Evolutionary conservation across 2,113 vertebrate species (phyloP), one percentile per base, ranked within the genome.

Genomic region (Sphyrna mokarran): DNA sequence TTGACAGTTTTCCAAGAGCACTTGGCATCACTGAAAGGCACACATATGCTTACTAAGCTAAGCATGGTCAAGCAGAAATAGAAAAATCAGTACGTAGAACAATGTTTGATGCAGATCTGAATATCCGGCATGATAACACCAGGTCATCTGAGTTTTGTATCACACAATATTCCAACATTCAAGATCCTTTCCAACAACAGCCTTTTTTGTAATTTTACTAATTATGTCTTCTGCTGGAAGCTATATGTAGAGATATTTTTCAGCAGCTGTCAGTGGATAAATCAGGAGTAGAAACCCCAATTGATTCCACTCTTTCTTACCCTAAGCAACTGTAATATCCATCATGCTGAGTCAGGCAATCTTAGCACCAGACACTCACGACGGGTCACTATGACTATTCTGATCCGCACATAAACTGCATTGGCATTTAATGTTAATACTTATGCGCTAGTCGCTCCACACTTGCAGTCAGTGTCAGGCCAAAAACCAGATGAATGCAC

Each of bases 1-100:
- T 37, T 93, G 89, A 93, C 20, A 66, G 89, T n/a, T 68, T 68
- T 93, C 61, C 89, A 93, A 93, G 61, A 93, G 29, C 16, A 68
- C 89, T 66, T 66, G n/a, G 61, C 29, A 66, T 37, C 89, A 66
- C 66, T 68, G 61, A 93, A 93, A 93, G 68, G 33, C 61, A 66
- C 61, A 37, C 33, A 66, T 93, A 37, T 90, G 87, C 54, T 90
- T 58, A 90, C 63, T 8, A 93, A n/a, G 5, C 89, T 22, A 93
- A n/a, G 29, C 87, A 61, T 5, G 20, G 87, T 61, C 87, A 61
- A 16, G 54, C 87, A 90, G 54, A 90, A 93, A 66, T 66, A 37
- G 26, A 93, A 93, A 54, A 66, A 66, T 93, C 61, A 93, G 16
- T 93, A 16, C 66, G 29, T 18, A 37, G 61, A 78, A 76, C 58